Percentiles rank a stretch among this genome's conserved stretches.
Conservation (phyloP, 2,888 invertebrate species). For the Drosophila tanythrix region DNA sequence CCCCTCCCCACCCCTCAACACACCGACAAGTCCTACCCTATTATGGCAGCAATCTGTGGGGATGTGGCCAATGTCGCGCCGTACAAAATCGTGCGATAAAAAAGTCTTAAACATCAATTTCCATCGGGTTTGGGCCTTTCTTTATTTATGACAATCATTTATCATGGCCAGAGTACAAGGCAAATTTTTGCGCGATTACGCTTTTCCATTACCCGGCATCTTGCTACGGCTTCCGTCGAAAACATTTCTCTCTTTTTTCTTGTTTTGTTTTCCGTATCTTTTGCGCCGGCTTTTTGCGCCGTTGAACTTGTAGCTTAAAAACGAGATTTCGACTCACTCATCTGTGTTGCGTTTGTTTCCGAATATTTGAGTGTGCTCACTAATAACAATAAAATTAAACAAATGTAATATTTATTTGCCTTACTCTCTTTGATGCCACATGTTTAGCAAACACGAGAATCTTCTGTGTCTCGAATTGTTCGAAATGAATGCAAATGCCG, state of each 20-base stretch:
- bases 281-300: conserved; percentile 38
- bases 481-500: conserved; percentile 41
- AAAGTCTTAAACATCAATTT: conserved; percentile 80
- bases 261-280: background rate
- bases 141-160: conserved; percentile 84
- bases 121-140: conserved; percentile 66
- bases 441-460: background rate
- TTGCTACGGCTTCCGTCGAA: conserved; percentile 18
- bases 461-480: conserved; percentile 23
- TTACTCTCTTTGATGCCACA: background rate
- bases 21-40: background rate
- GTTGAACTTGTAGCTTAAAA: conserved; percentile 57
- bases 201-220: conserved; percentile 73
- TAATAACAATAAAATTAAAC: background rate
- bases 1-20: accelerated
- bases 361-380: background rate
- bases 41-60: conserved; percentile 19
- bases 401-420: background rate
- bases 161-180: conserved; percentile 75
- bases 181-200: conserved; percentile 77
- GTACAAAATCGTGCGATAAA: conserved; percentile 78
- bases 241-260: background rate
- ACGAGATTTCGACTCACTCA: conserved; percentile 17
- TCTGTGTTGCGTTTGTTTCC: background rate
- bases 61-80: conserved; percentile 54